Percentiles rank a stretch among this genome's conserved stretches.
Conservation (phyloP, 1,140 invertebrate genomes). For the Drosophila sp. region DNA sequence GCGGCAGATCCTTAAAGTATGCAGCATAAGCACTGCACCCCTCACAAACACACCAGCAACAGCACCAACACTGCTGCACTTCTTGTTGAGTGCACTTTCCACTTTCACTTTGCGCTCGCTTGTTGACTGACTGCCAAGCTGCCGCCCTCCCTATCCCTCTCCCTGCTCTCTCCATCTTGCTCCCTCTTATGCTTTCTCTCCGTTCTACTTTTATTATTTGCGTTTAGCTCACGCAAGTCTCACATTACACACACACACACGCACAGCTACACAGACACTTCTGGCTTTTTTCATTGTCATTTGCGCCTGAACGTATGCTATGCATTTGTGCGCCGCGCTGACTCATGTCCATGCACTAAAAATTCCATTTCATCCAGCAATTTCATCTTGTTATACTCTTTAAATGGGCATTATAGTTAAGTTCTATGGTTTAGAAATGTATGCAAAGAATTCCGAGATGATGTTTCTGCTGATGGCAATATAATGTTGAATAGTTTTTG, state of each 20-base stretch:
- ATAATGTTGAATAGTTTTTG: constrained; percentile 9
- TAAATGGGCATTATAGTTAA: constrained; percentile 45
- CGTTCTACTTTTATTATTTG: constrained; percentile 74
- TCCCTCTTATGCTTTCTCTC: neutral
- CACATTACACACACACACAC: constrained; percentile 42
- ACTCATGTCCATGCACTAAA: constrained; percentile 73
- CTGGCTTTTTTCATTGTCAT: constrained; percentile 72
- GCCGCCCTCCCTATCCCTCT: constrained; percentile 21
- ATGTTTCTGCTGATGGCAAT: constrained; percentile 12
- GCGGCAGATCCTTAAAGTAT: constrained; percentile 59
- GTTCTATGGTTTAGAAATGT: constrained; percentile 17
- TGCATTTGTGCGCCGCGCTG: constrained; percentile 55
- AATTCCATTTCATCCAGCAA: constrained; percentile 72
- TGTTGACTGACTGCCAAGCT: constrained; percentile 55
- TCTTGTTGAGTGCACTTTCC: constrained; percentile 71
- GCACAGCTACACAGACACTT: constrained; percentile 27
- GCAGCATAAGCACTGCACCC: constrained; percentile 62
- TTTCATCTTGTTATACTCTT: constrained; percentile 63
- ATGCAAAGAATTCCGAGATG: neutral
- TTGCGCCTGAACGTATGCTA: constrained; percentile 60
- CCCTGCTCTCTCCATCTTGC: constrained; percentile 8
- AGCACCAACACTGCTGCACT: constrained; percentile 30
- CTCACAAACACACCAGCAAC: constrained; percentile 24
- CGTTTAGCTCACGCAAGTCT: constrained; percentile 69
- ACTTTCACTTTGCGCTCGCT: constrained; percentile 76